phyloP scores from a whole-genome alignment of 1,140 invertebrate genomes.

The Mesaphorura yosii region DNA sequence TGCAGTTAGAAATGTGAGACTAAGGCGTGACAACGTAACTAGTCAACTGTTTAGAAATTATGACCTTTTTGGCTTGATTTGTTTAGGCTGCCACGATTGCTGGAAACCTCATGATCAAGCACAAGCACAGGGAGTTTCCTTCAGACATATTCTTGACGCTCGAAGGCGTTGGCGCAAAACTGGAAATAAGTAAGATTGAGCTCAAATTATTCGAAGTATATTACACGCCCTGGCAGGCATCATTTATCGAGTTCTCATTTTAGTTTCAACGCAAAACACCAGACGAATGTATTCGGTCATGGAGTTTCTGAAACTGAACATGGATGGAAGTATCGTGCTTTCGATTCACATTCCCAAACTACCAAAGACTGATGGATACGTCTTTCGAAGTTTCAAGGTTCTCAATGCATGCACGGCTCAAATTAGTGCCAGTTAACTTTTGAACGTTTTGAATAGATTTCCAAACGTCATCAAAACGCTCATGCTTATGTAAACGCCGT shows the following conservation, averaged over 20 bases:
- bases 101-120: constrained; percentile 30
- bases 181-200: constrained; percentile 34
- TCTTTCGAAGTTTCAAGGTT: constrained; percentile 37
- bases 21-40: not conserved
- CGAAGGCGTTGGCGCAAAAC: constrained; percentile 36
- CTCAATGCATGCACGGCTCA: not conserved
- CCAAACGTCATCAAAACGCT: constrained; percentile 34
- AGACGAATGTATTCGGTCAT: not conserved
- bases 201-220: not conserved
- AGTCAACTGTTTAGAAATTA: no score
- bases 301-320: constrained; percentile 19
- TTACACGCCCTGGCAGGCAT: no score
- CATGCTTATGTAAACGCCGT: constrained; percentile 40
- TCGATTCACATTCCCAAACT: constrained; percentile 33
- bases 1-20: constrained; percentile 54
- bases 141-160: constrained; percentile 41
- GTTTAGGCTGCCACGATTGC: constrained; percentile 29
- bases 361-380: constrained; percentile 30
- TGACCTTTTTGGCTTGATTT: no score
- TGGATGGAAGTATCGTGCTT: constrained; percentile 16
- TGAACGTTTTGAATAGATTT: not conserved
- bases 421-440: not conserved
- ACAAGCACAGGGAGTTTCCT: constrained; percentile 39
- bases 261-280: not conserved
- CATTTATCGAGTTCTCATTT: no score